Percentiles rank a stretch among this genome's conserved stretches.
phyloP scores from a whole-genome alignment of 1,140 invertebrate genomes.

The Drosophila auraria region DNA sequence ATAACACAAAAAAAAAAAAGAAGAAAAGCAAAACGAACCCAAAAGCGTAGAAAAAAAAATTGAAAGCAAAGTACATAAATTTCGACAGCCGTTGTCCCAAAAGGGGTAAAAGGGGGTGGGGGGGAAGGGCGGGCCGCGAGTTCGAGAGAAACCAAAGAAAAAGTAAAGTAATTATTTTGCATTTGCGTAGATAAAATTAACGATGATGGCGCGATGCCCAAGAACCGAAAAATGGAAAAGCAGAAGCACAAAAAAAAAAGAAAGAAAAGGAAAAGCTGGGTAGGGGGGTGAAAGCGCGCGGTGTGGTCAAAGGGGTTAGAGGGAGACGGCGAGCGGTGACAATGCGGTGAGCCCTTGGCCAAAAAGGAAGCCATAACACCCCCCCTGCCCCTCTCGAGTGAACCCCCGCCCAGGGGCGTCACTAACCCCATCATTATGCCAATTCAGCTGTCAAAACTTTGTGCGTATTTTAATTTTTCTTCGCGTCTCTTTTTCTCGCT shows the following conservation, averaged over 20 bases:
- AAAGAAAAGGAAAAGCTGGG: conserved; percentile 12
- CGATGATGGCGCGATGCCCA: conserved; percentile 62
- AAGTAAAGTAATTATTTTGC: conserved; percentile 84
- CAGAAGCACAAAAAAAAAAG: conserved; percentile 8
- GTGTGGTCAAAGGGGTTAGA: conserved; percentile 7
- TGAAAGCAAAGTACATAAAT: conserved; percentile 77
- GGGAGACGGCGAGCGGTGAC: conserved; percentile 36
- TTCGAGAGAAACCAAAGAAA: conserved; percentile 69
- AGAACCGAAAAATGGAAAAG: conserved; percentile 13
- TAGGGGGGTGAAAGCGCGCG: background rate
- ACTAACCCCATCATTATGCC: conserved; percentile 82
- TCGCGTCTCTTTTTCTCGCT: conserved; percentile 43
- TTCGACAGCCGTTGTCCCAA: conserved; percentile 65
- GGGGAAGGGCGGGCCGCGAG: background rate
- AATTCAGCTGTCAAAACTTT: conserved; percentile 83
- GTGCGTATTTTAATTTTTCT: conserved; percentile 82
- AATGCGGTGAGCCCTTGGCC: conserved; percentile 41
- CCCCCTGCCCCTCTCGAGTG: background rate
- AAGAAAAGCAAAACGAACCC: conserved; percentile 37
- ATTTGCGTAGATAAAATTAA: conserved; percentile 83
- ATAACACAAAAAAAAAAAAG: conserved; percentile 24
- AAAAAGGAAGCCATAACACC: background rate
- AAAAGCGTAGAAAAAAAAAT: conserved; percentile 34
- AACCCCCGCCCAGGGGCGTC: conserved; percentile 23
- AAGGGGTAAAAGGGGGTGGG: conserved; percentile 14